Conservation (phyloP, 1,140 invertebrate species). For the Dreissena rostriformis region DNA sequence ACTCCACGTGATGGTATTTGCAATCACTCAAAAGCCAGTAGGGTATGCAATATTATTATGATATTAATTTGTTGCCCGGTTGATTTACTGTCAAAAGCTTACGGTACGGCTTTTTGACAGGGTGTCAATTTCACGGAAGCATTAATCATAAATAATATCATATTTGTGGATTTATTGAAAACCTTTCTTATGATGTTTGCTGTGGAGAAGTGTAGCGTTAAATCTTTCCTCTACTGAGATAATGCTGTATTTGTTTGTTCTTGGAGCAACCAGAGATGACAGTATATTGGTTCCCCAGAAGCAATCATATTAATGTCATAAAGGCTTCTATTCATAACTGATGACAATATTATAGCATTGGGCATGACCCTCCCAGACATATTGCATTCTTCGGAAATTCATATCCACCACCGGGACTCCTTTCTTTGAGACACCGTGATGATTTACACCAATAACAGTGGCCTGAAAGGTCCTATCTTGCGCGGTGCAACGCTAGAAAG, state of each 20-base stretch:
- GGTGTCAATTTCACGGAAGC: slow-evolving; percentile 42
- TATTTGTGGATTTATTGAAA: slow-evolving; percentile 52
- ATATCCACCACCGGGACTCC: slow-evolving; percentile 16
- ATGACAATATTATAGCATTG: slow-evolving; percentile 40
- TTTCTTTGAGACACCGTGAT: slow-evolving; percentile 32
- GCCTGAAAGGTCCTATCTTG: neutral
- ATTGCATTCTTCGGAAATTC: slow-evolving; percentile 6
- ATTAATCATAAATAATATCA: slow-evolving; percentile 58
- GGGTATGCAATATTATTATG: slow-evolving; percentile 48
- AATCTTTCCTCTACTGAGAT: slow-evolving; percentile 17
- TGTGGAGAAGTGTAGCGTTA: slow-evolving; percentile 19
- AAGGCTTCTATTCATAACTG: slow-evolving; percentile 34
- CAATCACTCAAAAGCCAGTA: slow-evolving; percentile 2
- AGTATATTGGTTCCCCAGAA: slow-evolving; percentile 9
- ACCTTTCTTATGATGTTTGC: slow-evolving; percentile 44
- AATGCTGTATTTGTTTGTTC: slow-evolving; percentile 43
- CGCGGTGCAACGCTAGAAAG: neutral
- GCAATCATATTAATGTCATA: slow-evolving; percentile 31
- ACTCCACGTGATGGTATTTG: slow-evolving; percentile 12
- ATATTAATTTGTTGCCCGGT: slow-evolving; percentile 46
- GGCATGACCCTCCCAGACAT: slow-evolving; percentile 29
- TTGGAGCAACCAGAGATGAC: slow-evolving; percentile 4
- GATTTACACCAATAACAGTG: slow-evolving; percentile 44
- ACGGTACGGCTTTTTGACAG: slow-evolving; percentile 18
- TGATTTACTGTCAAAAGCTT: slow-evolving; percentile 41